Evolutionary conservation across 37 sponge, comb jelly and placozoan species (phyloP).

Genomic region (Lycopodina hypogea): DNA sequence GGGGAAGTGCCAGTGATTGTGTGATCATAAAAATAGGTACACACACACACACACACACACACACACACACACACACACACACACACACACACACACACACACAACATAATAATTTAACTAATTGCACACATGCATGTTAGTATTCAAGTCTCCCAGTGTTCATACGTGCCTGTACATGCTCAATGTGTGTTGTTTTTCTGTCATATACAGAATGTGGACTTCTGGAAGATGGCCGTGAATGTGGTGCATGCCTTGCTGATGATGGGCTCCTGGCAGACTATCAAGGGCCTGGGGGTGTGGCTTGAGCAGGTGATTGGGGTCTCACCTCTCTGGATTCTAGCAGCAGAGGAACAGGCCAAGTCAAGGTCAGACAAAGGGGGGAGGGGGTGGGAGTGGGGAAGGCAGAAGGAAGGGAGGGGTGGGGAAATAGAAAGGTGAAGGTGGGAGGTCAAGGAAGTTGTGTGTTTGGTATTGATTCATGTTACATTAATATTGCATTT

Average conservation of each 20-base stretch:
- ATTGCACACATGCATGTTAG: too few relatives aligned
- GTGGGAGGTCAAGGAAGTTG: background rate
- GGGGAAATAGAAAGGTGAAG: background rate
- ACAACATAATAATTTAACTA: too few relatives aligned
- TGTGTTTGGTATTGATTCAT: background rate
- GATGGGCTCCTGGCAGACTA: constrained; percentile 71
- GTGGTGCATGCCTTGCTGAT: constrained; percentile 69
- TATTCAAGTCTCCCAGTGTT: too few relatives aligned
- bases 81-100: too few relatives aligned
- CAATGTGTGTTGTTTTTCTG: background rate
- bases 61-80: too few relatives aligned
- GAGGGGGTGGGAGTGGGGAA: background rate
- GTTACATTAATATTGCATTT: background rate
- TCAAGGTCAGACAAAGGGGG: constrained; percentile 42
- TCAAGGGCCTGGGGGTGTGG: constrained; percentile 75
- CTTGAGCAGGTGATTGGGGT: constrained; percentile 15
- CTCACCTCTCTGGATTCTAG: constrained; percentile 64
- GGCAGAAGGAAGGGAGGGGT: background rate
- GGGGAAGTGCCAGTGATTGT: too few relatives aligned
- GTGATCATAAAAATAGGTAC: too few relatives aligned
- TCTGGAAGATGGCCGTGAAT: constrained; percentile 70
- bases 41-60: background rate
- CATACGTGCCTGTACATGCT: too few relatives aligned
- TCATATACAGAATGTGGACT: constrained; percentile 51
- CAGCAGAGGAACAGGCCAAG: constrained; percentile 74